Evolutionary conservation across 2,113 vertebrate species (phyloP).

Genomic region (Nothocercus julius): DNA sequence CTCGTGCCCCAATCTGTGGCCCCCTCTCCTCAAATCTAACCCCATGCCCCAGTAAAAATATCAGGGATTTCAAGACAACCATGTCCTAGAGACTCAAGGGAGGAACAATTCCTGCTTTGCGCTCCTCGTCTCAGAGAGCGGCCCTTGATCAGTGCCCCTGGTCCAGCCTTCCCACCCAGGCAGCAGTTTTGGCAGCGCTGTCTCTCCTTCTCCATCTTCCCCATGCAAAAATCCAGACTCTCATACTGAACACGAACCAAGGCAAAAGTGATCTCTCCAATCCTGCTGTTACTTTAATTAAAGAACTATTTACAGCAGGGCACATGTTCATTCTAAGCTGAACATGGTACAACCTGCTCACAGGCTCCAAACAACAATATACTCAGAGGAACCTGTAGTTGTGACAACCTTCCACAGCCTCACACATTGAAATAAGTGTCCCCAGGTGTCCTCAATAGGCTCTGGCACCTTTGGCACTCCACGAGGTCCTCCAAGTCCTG

Average conservation of each 20-base stretch:
- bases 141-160: background rate
- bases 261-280: background rate
- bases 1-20: background rate
- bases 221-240: background rate
- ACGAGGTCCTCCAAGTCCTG: background rate
- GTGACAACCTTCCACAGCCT: background rate
- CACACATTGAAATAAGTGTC: background rate
- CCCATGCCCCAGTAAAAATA: background rate
- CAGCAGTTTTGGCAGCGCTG: background rate
- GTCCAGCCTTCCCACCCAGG: rapidly evolving
- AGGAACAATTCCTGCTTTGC: background rate
- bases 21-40: too few species aligned
- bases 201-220: background rate
- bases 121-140: background rate
- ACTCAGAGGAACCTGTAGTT: background rate
- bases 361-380: background rate
- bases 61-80: rapidly evolving
- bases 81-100: background rate
- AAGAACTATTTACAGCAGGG: background rate
- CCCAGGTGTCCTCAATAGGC: background rate
- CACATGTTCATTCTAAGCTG: background rate
- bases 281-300: background rate
- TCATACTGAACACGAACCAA: background rate
- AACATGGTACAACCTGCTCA: background rate
- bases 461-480: background rate